phyloP scores from a whole-genome alignment of 1,140 invertebrate species.

The Temnothorax curvispinosus region DNA sequence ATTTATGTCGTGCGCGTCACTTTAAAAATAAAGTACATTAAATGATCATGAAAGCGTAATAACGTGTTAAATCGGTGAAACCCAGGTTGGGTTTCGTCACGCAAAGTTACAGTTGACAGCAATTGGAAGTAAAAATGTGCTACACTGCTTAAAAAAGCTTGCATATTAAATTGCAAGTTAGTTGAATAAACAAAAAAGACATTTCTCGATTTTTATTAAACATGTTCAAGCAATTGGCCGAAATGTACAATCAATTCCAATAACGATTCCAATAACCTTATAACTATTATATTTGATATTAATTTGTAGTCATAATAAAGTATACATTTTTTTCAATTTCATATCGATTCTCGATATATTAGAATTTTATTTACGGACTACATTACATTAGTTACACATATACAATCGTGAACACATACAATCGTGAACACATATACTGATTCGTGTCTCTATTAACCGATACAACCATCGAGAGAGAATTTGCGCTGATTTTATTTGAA shows the following conservation, averaged over 20 bases:
- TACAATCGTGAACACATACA: background rate
- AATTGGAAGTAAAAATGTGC: background rate
- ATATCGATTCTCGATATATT: background rate
- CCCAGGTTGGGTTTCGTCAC: background rate
- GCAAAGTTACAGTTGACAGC: background rate
- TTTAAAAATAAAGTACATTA: conserved; percentile 16
- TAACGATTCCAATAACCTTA: background rate
- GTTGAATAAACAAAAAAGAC: background rate
- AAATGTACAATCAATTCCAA: background rate
- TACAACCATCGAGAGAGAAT: background rate
- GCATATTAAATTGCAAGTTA: background rate
- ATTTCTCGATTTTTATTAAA: background rate
- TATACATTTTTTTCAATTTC: background rate
- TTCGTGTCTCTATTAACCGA: background rate
- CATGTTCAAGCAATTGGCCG: background rate
- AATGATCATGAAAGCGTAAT: conserved; percentile 1
- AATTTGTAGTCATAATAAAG: background rate
- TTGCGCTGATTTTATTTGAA: background rate
- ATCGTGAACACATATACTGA: background rate
- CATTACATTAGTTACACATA: background rate
- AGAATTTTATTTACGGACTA: conserved; percentile 3
- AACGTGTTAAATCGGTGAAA: background rate
- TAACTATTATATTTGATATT: background rate
- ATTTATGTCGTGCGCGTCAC: background rate
- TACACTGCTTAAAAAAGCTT: background rate